phyloP scores from a whole-genome alignment of 2,888 invertebrate genomes.

The Andrena marginata region DNA sequence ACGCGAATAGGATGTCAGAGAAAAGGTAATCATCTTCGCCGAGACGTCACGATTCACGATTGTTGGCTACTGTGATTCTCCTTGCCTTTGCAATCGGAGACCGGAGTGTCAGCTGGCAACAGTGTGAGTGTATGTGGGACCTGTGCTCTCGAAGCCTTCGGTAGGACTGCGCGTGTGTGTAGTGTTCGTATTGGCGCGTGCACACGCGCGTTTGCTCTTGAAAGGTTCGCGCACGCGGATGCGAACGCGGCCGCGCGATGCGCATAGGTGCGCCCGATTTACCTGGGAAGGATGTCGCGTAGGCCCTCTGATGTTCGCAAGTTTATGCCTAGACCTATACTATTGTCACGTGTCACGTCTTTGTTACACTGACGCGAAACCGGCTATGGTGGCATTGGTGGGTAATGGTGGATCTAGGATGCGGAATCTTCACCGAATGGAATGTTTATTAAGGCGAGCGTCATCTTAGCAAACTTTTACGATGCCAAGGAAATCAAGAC shows the following conservation, averaged over 20 bases:
- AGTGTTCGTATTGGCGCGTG: background rate
- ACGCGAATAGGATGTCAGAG: background rate
- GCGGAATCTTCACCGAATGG: slow-evolving; percentile 1
- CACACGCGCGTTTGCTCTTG: slow-evolving; percentile 1
- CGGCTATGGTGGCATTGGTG: background rate
- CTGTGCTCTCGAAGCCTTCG: background rate
- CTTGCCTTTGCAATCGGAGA: background rate
- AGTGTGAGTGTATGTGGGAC: background rate
- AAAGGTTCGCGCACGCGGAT: slow-evolving; percentile 6
- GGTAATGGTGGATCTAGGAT: slow-evolving; percentile 6
- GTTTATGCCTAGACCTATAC: background rate
- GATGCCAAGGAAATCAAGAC: background rate
- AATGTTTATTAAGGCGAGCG: background rate
- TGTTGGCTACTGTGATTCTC: background rate
- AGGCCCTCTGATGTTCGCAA: slow-evolving; percentile 7
- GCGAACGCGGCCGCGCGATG: too few species aligned
- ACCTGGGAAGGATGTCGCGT: too few species aligned
- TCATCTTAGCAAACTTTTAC: background rate
- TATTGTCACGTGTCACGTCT: too few species aligned
- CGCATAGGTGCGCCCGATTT: too few species aligned
- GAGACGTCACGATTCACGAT: background rate
- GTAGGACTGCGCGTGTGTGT: background rate
- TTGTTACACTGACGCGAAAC: background rate
- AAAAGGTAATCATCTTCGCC: background rate
- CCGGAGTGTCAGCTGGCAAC: background rate